Conservation (phyloP, 2,113 vertebrate species). For the Jaculus jaculus region DNA sequence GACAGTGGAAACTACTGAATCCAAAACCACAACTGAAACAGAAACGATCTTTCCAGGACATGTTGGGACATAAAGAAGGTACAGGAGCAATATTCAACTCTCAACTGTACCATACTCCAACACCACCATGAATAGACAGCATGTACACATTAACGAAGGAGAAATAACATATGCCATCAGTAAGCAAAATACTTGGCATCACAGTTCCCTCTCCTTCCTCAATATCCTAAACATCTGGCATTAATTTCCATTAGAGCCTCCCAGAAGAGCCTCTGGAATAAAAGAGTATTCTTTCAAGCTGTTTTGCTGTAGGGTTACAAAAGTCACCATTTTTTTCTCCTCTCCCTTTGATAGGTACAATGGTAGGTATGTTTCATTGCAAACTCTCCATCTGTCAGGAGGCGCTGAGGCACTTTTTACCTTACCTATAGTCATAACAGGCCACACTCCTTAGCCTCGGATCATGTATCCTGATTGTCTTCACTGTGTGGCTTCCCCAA, state of each 20-base stretch:
- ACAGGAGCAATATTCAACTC: not conserved
- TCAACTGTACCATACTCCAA: not conserved
- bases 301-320: not conserved
- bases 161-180: not conserved
- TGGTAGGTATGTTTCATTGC: constrained; percentile 10
- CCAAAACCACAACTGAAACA: not conserved
- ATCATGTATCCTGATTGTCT: not conserved
- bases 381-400: constrained; percentile 7
- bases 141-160: not conserved
- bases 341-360: not conserved
- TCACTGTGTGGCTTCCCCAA: no score
- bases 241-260: not conserved
- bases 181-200: not conserved
- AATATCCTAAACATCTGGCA: not conserved
- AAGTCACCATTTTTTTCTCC: not conserved
- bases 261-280: not conserved
- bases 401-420: constrained; percentile 13
- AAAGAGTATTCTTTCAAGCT: constrained; percentile 16
- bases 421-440: not conserved
- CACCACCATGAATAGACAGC: not conserved
- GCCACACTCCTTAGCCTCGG: not conserved
- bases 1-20: not conserved
- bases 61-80: not conserved
- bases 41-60: not conserved
- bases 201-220: not conserved